These are phyloP conservation scores for Myxocyprinus asiaticus DNA, from an alignment of 2,113 vertebrate species.

Conservation along the genomic window DNA sequence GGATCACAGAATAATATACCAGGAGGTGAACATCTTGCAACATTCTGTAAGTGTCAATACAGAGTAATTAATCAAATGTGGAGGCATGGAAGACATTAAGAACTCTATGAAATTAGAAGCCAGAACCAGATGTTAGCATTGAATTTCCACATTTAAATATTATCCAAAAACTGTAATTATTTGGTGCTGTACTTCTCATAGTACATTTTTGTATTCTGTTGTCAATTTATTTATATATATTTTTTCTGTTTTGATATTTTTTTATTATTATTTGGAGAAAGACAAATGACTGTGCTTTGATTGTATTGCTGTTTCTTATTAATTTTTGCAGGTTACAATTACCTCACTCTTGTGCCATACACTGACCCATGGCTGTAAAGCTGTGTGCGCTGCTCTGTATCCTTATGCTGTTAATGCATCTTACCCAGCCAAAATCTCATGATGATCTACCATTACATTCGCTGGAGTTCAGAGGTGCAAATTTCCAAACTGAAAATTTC, in stretches of 20 bases:
- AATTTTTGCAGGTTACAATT: not conserved
- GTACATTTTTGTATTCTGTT: no score
- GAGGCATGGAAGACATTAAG: no score
- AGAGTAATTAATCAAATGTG: not conserved
- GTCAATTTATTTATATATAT: no score
- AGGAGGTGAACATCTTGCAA: not conserved
- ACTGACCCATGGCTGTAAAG: slow-evolving; percentile 52
- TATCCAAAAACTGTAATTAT: no score
- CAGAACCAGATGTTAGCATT: no score
- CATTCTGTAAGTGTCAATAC: not conserved
- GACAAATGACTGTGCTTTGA: no score
- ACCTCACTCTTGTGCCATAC: not conserved
- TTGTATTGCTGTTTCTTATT: not conserved
- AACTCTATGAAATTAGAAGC: no score
- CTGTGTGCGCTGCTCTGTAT: slow-evolving; percentile 56
- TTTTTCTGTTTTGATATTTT: no score
- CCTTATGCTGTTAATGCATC: slow-evolving; percentile 72
- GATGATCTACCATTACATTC: slow-evolving; percentile 55
- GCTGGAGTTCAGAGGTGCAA: slow-evolving; percentile 74
- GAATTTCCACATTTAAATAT: no score
- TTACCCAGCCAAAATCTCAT: slow-evolving; percentile 46
- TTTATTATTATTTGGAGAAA: no score
- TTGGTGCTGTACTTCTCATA: no score
- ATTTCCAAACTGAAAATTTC: no score
- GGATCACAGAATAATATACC: not conserved